Evolutionary conservation across 2,797 vertebrate genomes (phyloP), one percentile per base, ranked within the genome.

Genomic region (Adelosebastes latens): DNA sequence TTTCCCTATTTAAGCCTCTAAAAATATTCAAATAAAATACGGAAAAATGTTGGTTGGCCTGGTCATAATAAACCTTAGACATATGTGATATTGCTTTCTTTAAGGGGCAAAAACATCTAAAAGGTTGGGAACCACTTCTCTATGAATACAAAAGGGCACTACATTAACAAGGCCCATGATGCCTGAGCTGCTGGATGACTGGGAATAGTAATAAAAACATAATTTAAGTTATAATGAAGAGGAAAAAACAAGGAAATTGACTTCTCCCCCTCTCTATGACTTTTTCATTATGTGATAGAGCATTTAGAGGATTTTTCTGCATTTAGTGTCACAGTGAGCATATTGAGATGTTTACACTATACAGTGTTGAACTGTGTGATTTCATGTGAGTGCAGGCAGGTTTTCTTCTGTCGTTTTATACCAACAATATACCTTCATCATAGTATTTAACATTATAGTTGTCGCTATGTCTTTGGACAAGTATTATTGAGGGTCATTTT

Each of bases 241-340:
- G 12, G 10, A 36, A 36, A 36, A 36, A 36, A 36, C 34, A 36
- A 36, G 11, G 34, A 36, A 36, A 36, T 36, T 36, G 10, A 58
- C 55, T 27, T 58, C 24, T 58, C 12, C 13, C 24, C 53, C 53
- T 24, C 22, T 58, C 24, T 25, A 12, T 56, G 11, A 56, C 53
- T 55, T 56, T 27, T 58, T 24, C 8, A 14, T 8, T 2, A 36
- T 36, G 34, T 0, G 11, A 36, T 12, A 36, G 34, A 36, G 34
- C 34, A 36, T 36, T 58, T 58, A 58, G 8, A 13, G 16, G 55
- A 24, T 1, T 56, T 56, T 53, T 22, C 52, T 53, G n/a, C 20
- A 53, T 53, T 53, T n/a, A 53, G 20, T 22, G 8, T 20, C 0
- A 53, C 8, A 0, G 20, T 53, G 52, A 53, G 0, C 0, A 58